Evolutionary conservation across 2,797 vertebrate genomes (phyloP), one percentile per base, ranked within the genome.

Genomic region (Gymnothorax javanicus): DNA sequence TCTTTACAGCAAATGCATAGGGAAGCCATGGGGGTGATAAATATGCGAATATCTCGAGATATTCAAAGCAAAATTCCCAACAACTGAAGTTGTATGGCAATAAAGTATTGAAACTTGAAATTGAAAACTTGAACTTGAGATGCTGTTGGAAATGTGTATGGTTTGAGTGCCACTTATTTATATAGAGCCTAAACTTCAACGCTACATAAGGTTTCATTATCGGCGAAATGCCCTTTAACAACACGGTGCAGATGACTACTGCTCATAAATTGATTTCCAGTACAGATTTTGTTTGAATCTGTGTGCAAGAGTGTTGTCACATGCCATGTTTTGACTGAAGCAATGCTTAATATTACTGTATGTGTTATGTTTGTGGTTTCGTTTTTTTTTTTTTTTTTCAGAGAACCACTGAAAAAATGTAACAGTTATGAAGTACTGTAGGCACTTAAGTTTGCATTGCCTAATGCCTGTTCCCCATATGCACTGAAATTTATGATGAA

Each of bases 241-340:
- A 1, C 27, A 71, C 2, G 25, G 69, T 77, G 50, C 73, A 20
- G 73, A 13, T 54, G 9, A 81, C 52, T 56, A 7, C 56, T 81
- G 56, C 52, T 81, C 7, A 56, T 20, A 7, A 15, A 52, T 77
- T 33, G 33, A 52, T 56, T 50, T 17, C 77, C 50, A 23, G 25
- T 81, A 56, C 23, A 81, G 50, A 33, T 81, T 81, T 50, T 43
- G 77, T 56, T n/a, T 81, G 77, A 81, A 56, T 81, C 50, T 54
- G 50, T 81, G n/a, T 23, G 17, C n/a, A 52, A 54, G 56, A 81
- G 50, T 54, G 77, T 27, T n/a, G 7, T 81, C 23, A 56, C 52
- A 33, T 52, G 20, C n/a, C 20, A 56, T 81, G 25, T 7, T 17
- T 75, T 79, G 0, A n/a, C 77, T 81, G 17, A 20, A 79, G 43